Evolutionary conservation across 2,888 invertebrate genomes (phyloP).

Genomic region (Phrixothrix hirtus): DNA sequence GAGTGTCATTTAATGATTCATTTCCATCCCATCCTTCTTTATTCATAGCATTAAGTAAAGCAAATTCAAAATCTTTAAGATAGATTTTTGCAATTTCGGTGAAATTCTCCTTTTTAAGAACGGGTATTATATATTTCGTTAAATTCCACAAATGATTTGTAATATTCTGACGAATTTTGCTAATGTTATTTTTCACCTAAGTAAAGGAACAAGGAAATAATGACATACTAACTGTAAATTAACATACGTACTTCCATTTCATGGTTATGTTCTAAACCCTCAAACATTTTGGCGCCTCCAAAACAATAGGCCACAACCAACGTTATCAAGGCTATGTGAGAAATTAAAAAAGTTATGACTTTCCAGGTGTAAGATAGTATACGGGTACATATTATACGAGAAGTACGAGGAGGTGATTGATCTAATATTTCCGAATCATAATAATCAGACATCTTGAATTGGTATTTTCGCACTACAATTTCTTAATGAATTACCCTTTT

Average conservation of each 20-base stretch:
- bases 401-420: conserved; percentile 49
- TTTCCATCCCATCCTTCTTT: conserved; percentile 89
- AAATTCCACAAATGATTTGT: conserved; percentile 79
- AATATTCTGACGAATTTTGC: conserved; percentile 71
- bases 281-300: conserved; percentile 84
- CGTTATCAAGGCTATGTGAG: conserved; percentile 84
- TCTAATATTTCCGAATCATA: conserved; percentile 49
- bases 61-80: conserved; percentile 67
- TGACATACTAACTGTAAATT: background rate
- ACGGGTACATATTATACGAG: no score
- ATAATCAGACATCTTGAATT: conserved; percentile 46
- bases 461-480: no score
- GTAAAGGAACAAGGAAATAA: background rate
- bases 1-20: conserved; percentile 59
- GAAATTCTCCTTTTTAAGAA: conserved; percentile 79
- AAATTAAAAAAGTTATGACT: conserved; percentile 82
- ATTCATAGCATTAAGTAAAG: conserved; percentile 81
- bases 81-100: conserved; percentile 67
- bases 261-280: conserved; percentile 72
- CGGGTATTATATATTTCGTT: conserved; percentile 65
- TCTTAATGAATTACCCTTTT: no score
- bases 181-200: conserved; percentile 78
- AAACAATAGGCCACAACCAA: conserved; percentile 89
- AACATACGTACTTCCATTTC: conserved; percentile 68
- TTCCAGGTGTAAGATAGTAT: conserved; percentile 76